Conservation (phyloP, 2,888 invertebrate species). For the Zaprionus obscuricornis region DNA sequence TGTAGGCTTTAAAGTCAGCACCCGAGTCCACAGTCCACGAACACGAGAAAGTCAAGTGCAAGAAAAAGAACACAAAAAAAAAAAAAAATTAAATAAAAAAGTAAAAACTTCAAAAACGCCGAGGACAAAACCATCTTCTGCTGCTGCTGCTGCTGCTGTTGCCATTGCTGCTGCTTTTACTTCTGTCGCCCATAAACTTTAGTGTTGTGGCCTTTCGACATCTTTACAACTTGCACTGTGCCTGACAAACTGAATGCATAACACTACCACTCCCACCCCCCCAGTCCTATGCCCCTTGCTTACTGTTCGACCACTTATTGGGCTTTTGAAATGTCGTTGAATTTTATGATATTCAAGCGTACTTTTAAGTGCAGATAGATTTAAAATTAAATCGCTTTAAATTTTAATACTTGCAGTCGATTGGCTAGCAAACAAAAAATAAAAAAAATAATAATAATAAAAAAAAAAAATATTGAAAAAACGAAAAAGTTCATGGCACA, state of each 20-base stretch:
- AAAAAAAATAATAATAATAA: too few relatives aligned
- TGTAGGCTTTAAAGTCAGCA: constrained; percentile 47
- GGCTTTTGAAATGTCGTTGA: constrained; percentile 51
- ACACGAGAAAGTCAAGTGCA: constrained; percentile 51
- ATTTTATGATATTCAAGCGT: constrained; percentile 51
- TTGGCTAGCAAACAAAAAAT: constrained; percentile 39
- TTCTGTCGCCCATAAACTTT: constrained; percentile 62
- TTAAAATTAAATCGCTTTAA: constrained; percentile 43
- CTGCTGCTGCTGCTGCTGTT: too few relatives aligned
- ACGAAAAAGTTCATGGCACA: constrained; percentile 38
- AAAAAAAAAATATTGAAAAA: too few relatives aligned
- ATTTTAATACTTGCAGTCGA: constrained; percentile 21
- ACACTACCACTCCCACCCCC: neutral
- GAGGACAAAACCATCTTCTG: constrained; percentile 5
- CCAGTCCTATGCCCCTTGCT: neutral
- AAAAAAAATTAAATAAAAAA: constrained; percentile 28
- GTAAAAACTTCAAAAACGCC: too few relatives aligned
- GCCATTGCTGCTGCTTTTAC: constrained; percentile 1
- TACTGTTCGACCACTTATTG: neutral
- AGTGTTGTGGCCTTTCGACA: constrained; percentile 61
- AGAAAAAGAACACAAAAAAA: constrained; percentile 24
- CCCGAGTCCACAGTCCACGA: constrained; percentile 1
- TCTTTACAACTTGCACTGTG: constrained; percentile 64
- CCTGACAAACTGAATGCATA: constrained; percentile 39
- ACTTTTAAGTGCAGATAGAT: constrained; percentile 19